phyloP scores from a whole-genome alignment of 2,888 invertebrate species.

The Pachydiplax longipennis region DNA sequence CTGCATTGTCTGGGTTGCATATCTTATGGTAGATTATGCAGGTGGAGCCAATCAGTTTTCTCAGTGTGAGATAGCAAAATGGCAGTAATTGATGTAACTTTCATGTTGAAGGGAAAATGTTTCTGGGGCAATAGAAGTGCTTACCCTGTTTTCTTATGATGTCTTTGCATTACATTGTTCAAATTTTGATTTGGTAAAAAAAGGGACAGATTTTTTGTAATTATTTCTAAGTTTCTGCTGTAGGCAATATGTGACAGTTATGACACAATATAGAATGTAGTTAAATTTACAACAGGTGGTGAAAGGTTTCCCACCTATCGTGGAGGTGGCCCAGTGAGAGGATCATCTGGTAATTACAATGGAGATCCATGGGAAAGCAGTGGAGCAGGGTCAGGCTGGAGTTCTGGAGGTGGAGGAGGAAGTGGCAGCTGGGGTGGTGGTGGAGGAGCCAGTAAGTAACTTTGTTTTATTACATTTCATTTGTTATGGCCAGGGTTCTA shows the following conservation, averaged over 20 bases:
- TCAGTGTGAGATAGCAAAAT: too few relatives aligned
- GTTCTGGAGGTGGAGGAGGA: slow-evolving; percentile 61
- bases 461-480: not conserved
- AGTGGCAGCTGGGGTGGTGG: slow-evolving; percentile 58
- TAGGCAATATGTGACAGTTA: too few relatives aligned
- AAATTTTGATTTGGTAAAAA: not conserved
- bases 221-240: too few relatives aligned
- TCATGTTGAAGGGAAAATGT: too few relatives aligned
- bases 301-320: slow-evolving; percentile 51
- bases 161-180: too few relatives aligned
- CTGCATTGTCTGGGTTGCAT: not conserved
- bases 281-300: slow-evolving; percentile 5
- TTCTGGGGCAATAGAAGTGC: too few relatives aligned
- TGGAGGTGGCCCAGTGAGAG: not conserved
- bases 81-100: too few relatives aligned
- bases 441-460: slow-evolving; percentile 48
- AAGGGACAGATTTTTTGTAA: not conserved
- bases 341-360: slow-evolving; percentile 31
- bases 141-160: too few relatives aligned
- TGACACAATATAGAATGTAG: not conserved
- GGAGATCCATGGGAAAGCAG: slow-evolving; percentile 56
- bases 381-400: slow-evolving; percentile 58
- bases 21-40: not conserved
- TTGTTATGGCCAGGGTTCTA: too few relatives aligned
- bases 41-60: too few relatives aligned